These are phyloP conservation scores for Pantherophis guttatus DNA, from an alignment of 2,113 vertebrate genomes.

Conservation along the genomic window DNA sequence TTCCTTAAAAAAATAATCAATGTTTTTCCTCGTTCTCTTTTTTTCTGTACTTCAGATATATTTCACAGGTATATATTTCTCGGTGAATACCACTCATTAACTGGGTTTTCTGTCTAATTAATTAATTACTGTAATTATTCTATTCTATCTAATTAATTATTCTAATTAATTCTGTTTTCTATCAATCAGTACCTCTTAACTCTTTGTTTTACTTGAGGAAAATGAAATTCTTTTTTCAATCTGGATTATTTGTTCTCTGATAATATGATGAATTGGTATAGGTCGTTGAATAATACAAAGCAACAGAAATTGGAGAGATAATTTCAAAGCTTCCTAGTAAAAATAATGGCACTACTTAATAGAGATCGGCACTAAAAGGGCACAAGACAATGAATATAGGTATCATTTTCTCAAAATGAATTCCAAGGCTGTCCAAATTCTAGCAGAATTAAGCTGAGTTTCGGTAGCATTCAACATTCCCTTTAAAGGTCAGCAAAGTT, in stretches of 20 bases:
- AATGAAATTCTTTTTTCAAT: not conserved
- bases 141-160: too few species aligned
- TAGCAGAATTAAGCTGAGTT: not conserved
- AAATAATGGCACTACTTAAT: not conserved
- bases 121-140: too few species aligned
- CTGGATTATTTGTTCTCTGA: not conserved
- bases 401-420: not conserved
- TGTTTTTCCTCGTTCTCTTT: conserved; percentile 8
- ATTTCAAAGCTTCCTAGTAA: not conserved
- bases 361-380: not conserved
- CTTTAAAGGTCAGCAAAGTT: not conserved
- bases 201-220: not conserved
- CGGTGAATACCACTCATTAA: not conserved
- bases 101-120: not conserved
- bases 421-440: not conserved
- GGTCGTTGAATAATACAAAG: not conserved
- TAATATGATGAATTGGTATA: not conserved
- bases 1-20: conserved; percentile 54
- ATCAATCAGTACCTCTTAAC: not conserved
- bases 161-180: not conserved
- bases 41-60: not conserved
- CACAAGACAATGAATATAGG: not conserved
- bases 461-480: not conserved
- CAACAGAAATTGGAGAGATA: not conserved
- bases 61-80: conserved; percentile 13